phyloP scores from a whole-genome alignment of 2,113 vertebrate species.

The Gopherus flavomarginatus region DNA sequence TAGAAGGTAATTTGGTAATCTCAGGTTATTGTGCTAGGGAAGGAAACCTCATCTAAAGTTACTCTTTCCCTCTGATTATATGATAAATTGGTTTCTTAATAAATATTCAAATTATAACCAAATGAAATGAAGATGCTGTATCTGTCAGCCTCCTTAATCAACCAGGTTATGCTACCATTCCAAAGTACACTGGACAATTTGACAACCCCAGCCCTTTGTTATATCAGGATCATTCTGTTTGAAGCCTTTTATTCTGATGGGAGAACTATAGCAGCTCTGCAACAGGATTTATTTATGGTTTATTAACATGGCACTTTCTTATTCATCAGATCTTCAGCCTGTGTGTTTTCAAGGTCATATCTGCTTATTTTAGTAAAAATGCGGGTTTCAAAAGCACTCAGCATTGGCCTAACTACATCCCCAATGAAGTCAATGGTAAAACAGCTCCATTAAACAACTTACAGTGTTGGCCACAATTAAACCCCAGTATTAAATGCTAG shows the following conservation, averaged over 20 bases:
- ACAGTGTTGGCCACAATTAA: background rate
- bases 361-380: background rate
- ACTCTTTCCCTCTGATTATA: background rate
- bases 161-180: background rate
- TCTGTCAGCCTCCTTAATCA: background rate
- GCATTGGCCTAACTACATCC: background rate
- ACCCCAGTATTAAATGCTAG: background rate
- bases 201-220: background rate
- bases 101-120: background rate
- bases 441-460: background rate
- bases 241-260: background rate
- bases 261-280: background rate
- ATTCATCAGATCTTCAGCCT: background rate
- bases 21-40: background rate
- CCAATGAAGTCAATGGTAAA: background rate
- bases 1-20: background rate
- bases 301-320: fast-evolving
- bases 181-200: background rate
- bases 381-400: background rate
- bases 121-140: background rate
- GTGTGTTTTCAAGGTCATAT: background rate
- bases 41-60: background rate
- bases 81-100: background rate
- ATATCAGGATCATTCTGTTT: background rate
- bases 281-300: background rate